These are phyloP conservation scores for Malachius bipustulatus DNA, from an alignment of 2,888 invertebrate genomes.

Conservation along the genomic window DNA sequence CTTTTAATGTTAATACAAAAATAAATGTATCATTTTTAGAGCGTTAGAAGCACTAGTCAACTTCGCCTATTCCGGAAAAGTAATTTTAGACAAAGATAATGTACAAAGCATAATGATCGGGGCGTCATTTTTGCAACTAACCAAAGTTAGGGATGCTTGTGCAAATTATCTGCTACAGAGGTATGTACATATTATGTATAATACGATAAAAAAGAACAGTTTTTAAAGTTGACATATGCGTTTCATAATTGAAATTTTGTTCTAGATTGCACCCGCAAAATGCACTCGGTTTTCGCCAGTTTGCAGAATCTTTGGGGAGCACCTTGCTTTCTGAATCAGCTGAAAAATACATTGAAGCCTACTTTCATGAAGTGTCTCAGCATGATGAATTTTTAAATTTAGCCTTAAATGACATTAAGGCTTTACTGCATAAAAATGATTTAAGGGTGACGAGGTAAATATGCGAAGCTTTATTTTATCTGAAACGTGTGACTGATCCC, in stretches of 20 bases:
- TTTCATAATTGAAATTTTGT: too few relatives aligned
- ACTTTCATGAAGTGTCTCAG: conserved; percentile 64
- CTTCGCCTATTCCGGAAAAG: conserved; percentile 72
- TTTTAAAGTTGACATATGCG: too few relatives aligned
- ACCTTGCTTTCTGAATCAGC: conserved; percentile 56
- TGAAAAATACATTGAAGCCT: conserved; percentile 67
- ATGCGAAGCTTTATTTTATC: too few relatives aligned
- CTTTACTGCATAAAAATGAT: conserved; percentile 62
- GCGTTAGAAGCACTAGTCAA: conserved; percentile 72
- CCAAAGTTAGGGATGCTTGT: conserved; percentile 71
- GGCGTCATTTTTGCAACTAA: conserved; percentile 69
- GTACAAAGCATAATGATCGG: conserved; percentile 78
- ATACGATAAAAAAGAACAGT: too few relatives aligned
- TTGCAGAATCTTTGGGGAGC: conserved; percentile 70
- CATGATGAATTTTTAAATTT: conserved; percentile 65
- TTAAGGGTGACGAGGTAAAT: conserved; percentile 53
- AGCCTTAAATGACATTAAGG: conserved; percentile 48
- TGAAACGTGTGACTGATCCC: not conserved
- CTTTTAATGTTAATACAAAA: too few relatives aligned
- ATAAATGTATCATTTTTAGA: conserved; percentile 36
- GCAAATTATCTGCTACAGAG: conserved; percentile 66
- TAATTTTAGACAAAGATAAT: conserved; percentile 64
- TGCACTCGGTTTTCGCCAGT: conserved; percentile 65
- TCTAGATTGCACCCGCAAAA: conserved; percentile 64
- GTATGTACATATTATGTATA: conserved; percentile 33